These are phyloP conservation scores for Pterobdella sp. DNA, from an alignment of 2,888 invertebrate species.

Conservation along the genomic window DNA sequence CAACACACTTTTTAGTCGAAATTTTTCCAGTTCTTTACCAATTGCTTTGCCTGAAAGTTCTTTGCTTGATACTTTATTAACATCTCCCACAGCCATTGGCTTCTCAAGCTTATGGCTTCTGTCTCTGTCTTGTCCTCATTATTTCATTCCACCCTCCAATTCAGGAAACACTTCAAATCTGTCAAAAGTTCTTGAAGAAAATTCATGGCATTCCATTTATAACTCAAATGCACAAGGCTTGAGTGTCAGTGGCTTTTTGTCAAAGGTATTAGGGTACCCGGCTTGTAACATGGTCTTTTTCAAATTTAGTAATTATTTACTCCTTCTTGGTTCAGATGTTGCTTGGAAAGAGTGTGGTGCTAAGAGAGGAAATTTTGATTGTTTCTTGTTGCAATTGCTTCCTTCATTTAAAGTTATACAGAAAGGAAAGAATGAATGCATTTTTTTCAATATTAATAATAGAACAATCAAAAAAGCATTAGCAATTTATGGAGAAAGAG, in stretches of 20 bases:
- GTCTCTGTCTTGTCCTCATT: conserved; percentile 6
- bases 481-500: not conserved
- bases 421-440: conserved; percentile 45
- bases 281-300: conserved; percentile 4
- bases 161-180: conserved; percentile 14
- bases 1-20: conserved; percentile 23
- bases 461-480: conserved; percentile 23
- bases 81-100: not conserved
- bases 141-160: conserved; percentile 19
- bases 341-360: conserved; percentile 48
- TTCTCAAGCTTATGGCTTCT: conserved; percentile 19
- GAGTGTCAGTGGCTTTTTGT: conserved; percentile 64
- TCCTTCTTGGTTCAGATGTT: conserved; percentile 16
- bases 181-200: conserved; percentile 11
- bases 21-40: not conserved
- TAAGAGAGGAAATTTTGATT: conserved; percentile 75
- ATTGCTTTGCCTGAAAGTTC: not conserved
- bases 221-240: conserved; percentile 74
- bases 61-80: not conserved
- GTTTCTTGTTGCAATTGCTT: conserved; percentile 67
- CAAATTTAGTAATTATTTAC: conserved; percentile 2
- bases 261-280: conserved; percentile 17
- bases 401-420: conserved; percentile 55
- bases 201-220: conserved; percentile 59
- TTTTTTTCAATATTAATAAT: conserved; percentile 23